A percentile compares a stretch with the other conserved stretches of the same genome.
These are phyloP conservation scores for Noctuana brunneofusca DNA, from an alignment of 2,888 invertebrate species.

Conservation along the genomic window DNA sequence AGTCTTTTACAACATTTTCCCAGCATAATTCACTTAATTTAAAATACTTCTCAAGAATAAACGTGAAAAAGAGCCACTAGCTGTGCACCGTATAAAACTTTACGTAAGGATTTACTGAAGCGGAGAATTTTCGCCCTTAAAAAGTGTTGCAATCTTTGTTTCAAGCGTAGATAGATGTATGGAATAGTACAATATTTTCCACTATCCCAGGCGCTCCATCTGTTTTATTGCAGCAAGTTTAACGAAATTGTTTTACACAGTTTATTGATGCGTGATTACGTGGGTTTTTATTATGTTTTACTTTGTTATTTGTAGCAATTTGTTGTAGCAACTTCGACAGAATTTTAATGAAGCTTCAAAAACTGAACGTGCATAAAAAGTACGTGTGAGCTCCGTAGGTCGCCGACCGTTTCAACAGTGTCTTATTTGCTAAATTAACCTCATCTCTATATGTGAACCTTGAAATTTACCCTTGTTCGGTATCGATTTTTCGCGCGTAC, in stretches of 20 bases:
- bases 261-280: constrained; percentile 10
- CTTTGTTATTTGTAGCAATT: constrained; percentile 23
- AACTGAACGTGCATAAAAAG: not conserved
- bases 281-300: constrained; percentile 13
- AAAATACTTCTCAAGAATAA: constrained; percentile 24
- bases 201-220: constrained; percentile 16
- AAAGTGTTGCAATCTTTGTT: constrained; percentile 33
- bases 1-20: constrained; percentile 13
- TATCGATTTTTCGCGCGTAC: not conserved
- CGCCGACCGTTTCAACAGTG: not conserved
- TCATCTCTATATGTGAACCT: constrained; percentile 17
- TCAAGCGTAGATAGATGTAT: constrained; percentile 21
- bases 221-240: constrained; percentile 30
- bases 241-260: constrained; percentile 23
- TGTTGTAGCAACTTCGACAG: not conserved
- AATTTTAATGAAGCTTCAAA: constrained; percentile 28
- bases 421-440: constrained; percentile 16
- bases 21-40: constrained; percentile 16
- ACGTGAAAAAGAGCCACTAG: constrained; percentile 21
- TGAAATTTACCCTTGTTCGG: not conserved
- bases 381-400: not conserved
- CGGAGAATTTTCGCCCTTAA: constrained; percentile 24
- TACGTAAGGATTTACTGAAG: constrained; percentile 28
- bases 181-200: constrained; percentile 5
- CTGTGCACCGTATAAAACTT: constrained; percentile 25